These are phyloP conservation scores for Neomorphus geoffroyi DNA, from an alignment of 2,797 vertebrate genomes.

Conservation along the genomic window DNA sequence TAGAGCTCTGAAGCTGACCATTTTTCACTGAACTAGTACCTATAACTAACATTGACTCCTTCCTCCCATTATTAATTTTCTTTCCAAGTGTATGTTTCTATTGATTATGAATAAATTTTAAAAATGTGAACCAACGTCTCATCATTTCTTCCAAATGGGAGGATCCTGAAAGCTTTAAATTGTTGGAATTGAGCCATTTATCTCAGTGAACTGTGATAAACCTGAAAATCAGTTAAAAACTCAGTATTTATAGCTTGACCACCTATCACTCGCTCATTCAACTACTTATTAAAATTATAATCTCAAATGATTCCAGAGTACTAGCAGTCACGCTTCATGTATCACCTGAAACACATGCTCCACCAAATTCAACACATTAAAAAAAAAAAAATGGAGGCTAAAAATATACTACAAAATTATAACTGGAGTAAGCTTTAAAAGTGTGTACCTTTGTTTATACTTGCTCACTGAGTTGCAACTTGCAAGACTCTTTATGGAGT, in stretches of 20 bases:
- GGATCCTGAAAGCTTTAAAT: background rate
- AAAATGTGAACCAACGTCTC: background rate
- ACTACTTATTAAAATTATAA: slow-evolving; percentile 18
- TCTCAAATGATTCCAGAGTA: background rate
- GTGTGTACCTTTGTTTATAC: background rate
- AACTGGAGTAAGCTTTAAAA: background rate
- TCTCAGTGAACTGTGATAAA: background rate
- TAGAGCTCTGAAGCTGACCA: background rate
- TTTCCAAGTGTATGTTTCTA: background rate
- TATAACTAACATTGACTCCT: background rate
- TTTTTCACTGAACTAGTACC: background rate
- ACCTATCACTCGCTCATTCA: background rate
- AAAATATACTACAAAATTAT: background rate
- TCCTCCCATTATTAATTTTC: background rate
- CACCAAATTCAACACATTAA: background rate
- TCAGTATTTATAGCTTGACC: background rate
- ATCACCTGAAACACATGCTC: background rate
- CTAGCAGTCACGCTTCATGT: background rate
- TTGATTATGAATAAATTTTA: background rate
- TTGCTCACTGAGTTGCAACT: background rate
- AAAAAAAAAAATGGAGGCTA: background rate
- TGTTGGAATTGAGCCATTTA: background rate
- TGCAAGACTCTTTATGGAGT: background rate
- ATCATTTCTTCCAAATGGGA: background rate
- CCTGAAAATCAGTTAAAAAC: background rate